Percentiles rank a stretch among this genome's conserved stretches.
phyloP scores from a whole-genome alignment of 2,888 invertebrate genomes.

The Polyommatus iphigenia region DNA sequence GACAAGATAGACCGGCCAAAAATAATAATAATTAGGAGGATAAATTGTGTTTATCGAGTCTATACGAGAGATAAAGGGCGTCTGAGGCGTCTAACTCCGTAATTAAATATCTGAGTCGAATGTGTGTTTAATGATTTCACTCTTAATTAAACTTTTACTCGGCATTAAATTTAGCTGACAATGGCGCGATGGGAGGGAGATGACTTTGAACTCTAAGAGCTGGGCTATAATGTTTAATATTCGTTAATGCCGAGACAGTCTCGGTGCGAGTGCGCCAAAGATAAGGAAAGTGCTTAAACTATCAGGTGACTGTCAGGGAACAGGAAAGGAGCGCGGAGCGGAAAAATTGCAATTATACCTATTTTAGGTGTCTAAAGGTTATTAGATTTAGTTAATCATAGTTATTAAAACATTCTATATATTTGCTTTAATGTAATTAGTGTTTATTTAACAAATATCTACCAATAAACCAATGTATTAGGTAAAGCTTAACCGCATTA shows the following conservation, averaged over 20 bases:
- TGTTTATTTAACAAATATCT: no score
- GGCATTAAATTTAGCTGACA: slow-evolving; percentile 24
- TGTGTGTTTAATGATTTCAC: slow-evolving; percentile 23
- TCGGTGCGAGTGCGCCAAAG: background rate
- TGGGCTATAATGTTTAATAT: background rate
- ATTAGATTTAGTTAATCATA: no score
- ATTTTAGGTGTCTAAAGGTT: no score
- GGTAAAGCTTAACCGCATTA: no score
- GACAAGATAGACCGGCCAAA: background rate
- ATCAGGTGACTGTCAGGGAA: background rate
- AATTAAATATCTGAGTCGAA: slow-evolving; percentile 16
- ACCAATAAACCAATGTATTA: no score
- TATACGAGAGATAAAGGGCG: background rate
- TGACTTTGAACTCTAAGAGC: background rate
- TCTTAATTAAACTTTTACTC: slow-evolving; percentile 28
- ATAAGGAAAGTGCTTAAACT: slow-evolving; percentile 6
- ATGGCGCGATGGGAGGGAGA: slow-evolving; percentile 17
- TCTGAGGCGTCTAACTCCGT: background rate
- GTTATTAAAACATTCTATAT: no score
- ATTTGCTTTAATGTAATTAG: no score
- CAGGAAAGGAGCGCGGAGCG: background rate
- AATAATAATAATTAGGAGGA: background rate
- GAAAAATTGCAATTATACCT: background rate
- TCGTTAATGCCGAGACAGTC: background rate
- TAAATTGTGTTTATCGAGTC: slow-evolving; percentile 2